Evolutionary conservation across 2,113 vertebrate species (phyloP), one percentile per base, ranked within the genome.

Genomic region (Zosterops hypoxanthus): DNA sequence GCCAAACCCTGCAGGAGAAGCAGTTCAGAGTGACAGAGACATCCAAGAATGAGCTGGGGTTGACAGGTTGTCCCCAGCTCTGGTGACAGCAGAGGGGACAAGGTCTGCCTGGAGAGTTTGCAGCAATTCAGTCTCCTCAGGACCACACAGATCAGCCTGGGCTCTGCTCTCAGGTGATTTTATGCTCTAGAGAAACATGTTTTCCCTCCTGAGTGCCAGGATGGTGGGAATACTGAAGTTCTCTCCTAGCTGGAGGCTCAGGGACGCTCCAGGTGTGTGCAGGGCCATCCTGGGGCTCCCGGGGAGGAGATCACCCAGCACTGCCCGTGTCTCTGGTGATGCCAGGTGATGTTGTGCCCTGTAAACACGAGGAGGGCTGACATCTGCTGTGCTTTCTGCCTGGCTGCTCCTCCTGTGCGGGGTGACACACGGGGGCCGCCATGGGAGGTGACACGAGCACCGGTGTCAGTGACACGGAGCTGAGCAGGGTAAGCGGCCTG

Each of bases 371-470:
- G 90, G 72, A 93, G 90, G 63, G 88, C 61, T 86, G 95, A 72
- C 95, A 96, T 89, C 89, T 92, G 96, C 90, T 89, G 66, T 22
- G 73, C 88, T 82, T 94, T 92, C 94, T 91, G 95, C 94, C 93
- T 53, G 88, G 88, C 94, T 84, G 94, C 50, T 57, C 93, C 80
- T 88, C 92, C 91, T 15, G 42, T 8, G 61, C 95, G 34, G 86
- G 91, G 91, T 52, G 78, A 92, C 84, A 53, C 2, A 3, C 28
- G 16, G 31, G 47, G 96, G 93, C 89, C 41, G 23, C 70, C 34
- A 76, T 24, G 9, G 5, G 90, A 91, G 91, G 92, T 83, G 94
- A 97, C 93, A 39, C 49, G 10, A 16, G 57, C 11, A 17, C 25
- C 25, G 53, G 95, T 87, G 69, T 87, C 55, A 76, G 60, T 92